Base-by-base conservation (phyloP, 2,888 invertebrate species). In the Petrolisthes manimaculis region DNA sequence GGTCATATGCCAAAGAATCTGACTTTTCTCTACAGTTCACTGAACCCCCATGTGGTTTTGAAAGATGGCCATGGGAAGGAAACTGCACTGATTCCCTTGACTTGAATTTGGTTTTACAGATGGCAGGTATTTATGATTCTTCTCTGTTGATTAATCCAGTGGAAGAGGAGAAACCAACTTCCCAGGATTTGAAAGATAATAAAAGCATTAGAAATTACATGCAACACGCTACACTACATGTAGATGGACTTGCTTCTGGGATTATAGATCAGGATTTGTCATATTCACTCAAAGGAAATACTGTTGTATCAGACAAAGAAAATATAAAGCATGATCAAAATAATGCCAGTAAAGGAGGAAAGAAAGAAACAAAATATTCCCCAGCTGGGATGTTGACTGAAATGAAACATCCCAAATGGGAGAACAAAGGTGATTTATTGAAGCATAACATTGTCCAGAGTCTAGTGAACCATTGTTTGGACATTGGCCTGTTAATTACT, bases 11-110 rank as follows among this genome's bases (percentile, higher is more conserved):
- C 71, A 75, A 21, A 74, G 84, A 81, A 75, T 14, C 54, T 54
- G 81, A 74, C 37, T 74, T 56, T 37, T 74, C 61, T 4, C n/a
- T 53, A 4, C 81, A 81, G 4, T 3, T 67, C 18, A 80, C 84
- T 61, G 80, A 18, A 14, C 84, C 81, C 9, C 84, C 84, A n/a
- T 51, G 61, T 56, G 77, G 24, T 53, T 21, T 88, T 4, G 88
- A 84, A 12, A 56, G 37, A 6, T 88, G 88, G 88, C 88, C 88
- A 8, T 88, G 88, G 88, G 88, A 88, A 79, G 80, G 80, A 14
- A n/a, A 84, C 54, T 84, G 83, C 14, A 55, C n/a, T 12, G 84
- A 84, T 55, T 56, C 74, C 51, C 77, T 88, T 74, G 84, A 88
- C 67, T 51, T 77, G 56, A 80, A 54, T 5, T 55, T 81, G 56